Conservation (phyloP, 1,140 invertebrate species). For the Drosophila tsacasi region DNA sequence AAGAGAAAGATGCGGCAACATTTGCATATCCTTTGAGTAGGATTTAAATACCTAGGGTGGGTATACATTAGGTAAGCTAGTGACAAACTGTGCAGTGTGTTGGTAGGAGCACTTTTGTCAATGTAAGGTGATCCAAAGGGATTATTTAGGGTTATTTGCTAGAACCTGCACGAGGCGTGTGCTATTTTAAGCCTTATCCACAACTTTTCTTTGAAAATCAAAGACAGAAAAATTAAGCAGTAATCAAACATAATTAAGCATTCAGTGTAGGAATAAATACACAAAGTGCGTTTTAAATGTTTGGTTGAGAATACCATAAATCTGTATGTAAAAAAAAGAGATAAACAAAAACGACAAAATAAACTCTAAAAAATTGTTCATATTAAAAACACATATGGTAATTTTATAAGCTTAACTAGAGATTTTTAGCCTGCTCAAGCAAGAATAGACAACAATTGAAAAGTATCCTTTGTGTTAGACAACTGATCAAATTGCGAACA, state of each 20-base stretch:
- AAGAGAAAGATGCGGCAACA: slow-evolving; percentile 54
- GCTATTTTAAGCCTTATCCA: slow-evolving; percentile 41
- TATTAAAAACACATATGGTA: background rate
- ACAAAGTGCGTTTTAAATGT: no score
- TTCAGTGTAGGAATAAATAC: no score
- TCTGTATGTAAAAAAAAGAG: no score
- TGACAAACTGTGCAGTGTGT: slow-evolving; percentile 57
- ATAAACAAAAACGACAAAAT: background rate
- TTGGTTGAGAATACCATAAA: background rate
- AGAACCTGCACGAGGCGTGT: slow-evolving; percentile 37
- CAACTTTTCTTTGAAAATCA: slow-evolving; percentile 55
- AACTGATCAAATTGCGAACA: slow-evolving; percentile 14
- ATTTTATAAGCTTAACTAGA: background rate
- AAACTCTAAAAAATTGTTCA: background rate
- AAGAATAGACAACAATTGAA: background rate
- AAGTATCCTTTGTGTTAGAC: background rate
- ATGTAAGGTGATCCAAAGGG: slow-evolving; percentile 34
- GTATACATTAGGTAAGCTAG: slow-evolving; percentile 71
- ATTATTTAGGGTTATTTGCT: slow-evolving; percentile 22
- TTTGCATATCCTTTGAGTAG: slow-evolving; percentile 41
- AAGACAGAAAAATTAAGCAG: slow-evolving; percentile 6
- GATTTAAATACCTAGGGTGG: slow-evolving; percentile 6
- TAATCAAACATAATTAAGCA: no score
- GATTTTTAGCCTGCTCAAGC: background rate
- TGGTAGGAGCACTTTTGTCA: slow-evolving; percentile 17